Conservation (phyloP, 2,888 invertebrate genomes). For the Fragum fragum region DNA sequence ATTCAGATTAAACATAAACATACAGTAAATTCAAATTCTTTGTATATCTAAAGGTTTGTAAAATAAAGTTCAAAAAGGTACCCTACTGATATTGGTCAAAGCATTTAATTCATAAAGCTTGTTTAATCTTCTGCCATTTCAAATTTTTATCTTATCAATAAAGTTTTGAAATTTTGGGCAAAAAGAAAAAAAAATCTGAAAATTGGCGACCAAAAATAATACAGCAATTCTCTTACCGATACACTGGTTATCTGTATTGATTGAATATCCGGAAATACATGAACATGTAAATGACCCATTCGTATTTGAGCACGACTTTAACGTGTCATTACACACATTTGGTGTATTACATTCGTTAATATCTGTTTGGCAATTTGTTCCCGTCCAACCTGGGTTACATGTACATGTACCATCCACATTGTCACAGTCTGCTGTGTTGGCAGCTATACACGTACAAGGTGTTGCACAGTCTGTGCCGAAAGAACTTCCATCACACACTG, state of each 20-base stretch:
- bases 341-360: constrained; percentile 57
- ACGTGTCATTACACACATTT: constrained; percentile 40
- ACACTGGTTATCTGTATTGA: constrained; percentile 40
- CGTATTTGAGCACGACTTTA: constrained; percentile 54
- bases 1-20: too few relatives aligned
- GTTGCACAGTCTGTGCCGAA: constrained; percentile 23
- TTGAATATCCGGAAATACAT: constrained; percentile 55
- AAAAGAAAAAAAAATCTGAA: too few relatives aligned
- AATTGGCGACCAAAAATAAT: too few relatives aligned
- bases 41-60: too few relatives aligned
- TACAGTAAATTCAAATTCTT: too few relatives aligned
- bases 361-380: constrained; percentile 50
- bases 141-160: too few relatives aligned
- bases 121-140: too few relatives aligned
- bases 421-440: constrained; percentile 56
- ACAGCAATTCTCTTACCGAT: too few relatives aligned
- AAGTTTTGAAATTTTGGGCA: too few relatives aligned
- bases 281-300: constrained; percentile 56
- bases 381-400: constrained; percentile 60
- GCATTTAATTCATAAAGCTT: too few relatives aligned
- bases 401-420: constrained; percentile 57
- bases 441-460: constrained; percentile 38
- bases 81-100: too few relatives aligned
- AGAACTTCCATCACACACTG: constrained; percentile 19
- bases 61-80: too few relatives aligned